Percentiles rank a stretch among this genome's conserved stretches.
phyloP scores from a whole-genome alignment of 2,797 vertebrate species.

The Nannoperca obscura region DNA sequence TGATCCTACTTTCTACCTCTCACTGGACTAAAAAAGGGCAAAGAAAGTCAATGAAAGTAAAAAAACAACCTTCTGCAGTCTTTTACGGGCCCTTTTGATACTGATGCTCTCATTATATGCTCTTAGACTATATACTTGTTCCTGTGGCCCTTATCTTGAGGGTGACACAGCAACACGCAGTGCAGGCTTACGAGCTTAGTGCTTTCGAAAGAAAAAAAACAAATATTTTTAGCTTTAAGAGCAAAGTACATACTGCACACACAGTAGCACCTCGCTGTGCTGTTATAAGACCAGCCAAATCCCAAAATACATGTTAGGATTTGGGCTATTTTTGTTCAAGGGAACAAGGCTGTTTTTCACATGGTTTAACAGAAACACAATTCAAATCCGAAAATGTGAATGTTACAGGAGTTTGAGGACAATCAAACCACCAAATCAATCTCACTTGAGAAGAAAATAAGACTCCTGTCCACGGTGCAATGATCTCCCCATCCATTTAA shows the following conservation, averaged over 20 bases:
- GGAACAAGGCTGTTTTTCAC: constrained; percentile 21
- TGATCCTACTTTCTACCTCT: constrained; percentile 5
- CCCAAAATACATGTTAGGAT: constrained; percentile 39
- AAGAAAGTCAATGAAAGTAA: constrained; percentile 19
- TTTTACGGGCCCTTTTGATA: constrained; percentile 6
- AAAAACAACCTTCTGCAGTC: not conserved
- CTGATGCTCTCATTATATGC: constrained; percentile 6
- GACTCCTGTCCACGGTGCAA: not conserved
- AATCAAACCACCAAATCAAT: not conserved
- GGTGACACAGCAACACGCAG: not conserved
- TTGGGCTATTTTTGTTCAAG: constrained; percentile 38
- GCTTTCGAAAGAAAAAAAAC: constrained; percentile 21
- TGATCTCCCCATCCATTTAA: constrained; percentile 1
- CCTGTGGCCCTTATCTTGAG: not conserved
- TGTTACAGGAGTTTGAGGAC: not conserved
- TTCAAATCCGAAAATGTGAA: constrained; percentile 11
- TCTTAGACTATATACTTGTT: not conserved
- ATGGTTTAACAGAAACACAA: constrained; percentile 8
- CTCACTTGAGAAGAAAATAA: not conserved
- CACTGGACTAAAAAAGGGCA: constrained; percentile 5
- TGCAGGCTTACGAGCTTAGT: not conserved
- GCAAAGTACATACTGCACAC: constrained; percentile 17
- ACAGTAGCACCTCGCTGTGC: constrained; percentile 11
- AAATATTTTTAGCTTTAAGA: constrained; percentile 49
- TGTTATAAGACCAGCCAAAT: constrained; percentile 26